Evolutionary conservation across 2,888 invertebrate genomes (phyloP), one percentile per base, ranked within the genome.

Genomic region (Trissonchulus latispiculum): DNA sequence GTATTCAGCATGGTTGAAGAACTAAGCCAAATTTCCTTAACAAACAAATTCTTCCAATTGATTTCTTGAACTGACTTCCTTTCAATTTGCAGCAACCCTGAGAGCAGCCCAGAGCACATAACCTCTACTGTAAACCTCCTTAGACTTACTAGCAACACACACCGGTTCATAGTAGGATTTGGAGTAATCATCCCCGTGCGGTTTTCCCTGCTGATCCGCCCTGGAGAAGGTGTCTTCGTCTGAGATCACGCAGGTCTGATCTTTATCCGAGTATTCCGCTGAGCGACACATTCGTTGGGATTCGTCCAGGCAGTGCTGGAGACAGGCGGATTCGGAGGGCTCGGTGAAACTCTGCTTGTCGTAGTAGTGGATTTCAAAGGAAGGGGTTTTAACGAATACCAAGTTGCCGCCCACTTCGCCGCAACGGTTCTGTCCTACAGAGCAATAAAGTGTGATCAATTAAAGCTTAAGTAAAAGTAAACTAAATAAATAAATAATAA

Each of bases 151-250:
- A 31, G 81, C 80, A 28, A 82, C 82, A 72, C 82, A 82, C 75
- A 82, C 79, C 32, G 82, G 82, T 76, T 82, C 82, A 75, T 82
- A 82, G 76, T 82, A 82, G 75, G 82, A 81, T 76, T 82, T 82
- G 8, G 8, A 8, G 8, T 8, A 8, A 75, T 76, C 78, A 71
- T 79, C 78, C 69, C 79, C 78, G 36, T 70, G 70, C 28, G 75
- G 75, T 48, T 64, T 78, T 61, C 81, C 82, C 74, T 82, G 82
- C 72, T 82, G 81, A 74, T 82, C 82, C 69, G 82, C 82, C 18
- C 82, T 78, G 1, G 81, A 81, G 78, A 80, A 81, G 3, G 82
- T 82, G 73, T 82, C 82, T 73, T 82, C 82, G 75, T 82, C 82
- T 23, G 80, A 80, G 69, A 82, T 81, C 72, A 82, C 82, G 75